These are phyloP conservation scores for Drosophila serrata DNA, from an alignment of 1,140 invertebrate genomes.

Conservation along the genomic window DNA sequence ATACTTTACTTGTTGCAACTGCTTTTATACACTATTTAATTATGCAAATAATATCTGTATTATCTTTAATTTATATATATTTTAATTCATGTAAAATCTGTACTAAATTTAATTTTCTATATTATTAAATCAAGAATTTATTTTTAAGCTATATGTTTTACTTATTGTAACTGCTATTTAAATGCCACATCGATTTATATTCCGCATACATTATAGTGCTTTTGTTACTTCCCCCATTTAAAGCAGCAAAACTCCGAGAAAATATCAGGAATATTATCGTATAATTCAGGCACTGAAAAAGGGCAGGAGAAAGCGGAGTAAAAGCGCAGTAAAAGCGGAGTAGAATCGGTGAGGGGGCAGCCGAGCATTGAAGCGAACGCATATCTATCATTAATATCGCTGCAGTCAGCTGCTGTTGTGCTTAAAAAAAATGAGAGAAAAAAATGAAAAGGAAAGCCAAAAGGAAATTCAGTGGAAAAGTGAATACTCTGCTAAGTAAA, in stretches of 20 bases:
- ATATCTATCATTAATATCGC: constrained; percentile 83
- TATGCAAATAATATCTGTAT: no score
- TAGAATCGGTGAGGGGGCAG: constrained; percentile 9
- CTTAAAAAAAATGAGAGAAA: constrained; percentile 35
- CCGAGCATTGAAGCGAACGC: constrained; percentile 75
- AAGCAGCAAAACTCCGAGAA: constrained; percentile 22
- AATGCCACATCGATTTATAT: constrained; percentile 36
- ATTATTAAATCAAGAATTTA: neutral
- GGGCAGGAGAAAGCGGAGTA: constrained; percentile 1
- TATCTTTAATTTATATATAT: no score
- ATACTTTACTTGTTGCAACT: no score
- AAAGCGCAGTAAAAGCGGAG: constrained; percentile 9
- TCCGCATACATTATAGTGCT: neutral
- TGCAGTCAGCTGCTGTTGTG: constrained; percentile 82
- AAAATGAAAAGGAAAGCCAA: constrained; percentile 22
- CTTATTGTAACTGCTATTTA: constrained; percentile 35
- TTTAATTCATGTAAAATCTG: neutral
- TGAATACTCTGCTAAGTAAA: constrained; percentile 5
- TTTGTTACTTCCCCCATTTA: constrained; percentile 29
- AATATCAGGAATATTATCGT: constrained; percentile 61
- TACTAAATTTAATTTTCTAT: neutral
- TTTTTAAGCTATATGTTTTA: neutral
- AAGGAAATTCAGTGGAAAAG: constrained; percentile 13
- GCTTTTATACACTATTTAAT: no score
- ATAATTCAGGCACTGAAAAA: constrained; percentile 53